Evolutionary conservation across 2,797 vertebrate species (phyloP).

Genomic region (Parauchenoglanis punctatus): DNA sequence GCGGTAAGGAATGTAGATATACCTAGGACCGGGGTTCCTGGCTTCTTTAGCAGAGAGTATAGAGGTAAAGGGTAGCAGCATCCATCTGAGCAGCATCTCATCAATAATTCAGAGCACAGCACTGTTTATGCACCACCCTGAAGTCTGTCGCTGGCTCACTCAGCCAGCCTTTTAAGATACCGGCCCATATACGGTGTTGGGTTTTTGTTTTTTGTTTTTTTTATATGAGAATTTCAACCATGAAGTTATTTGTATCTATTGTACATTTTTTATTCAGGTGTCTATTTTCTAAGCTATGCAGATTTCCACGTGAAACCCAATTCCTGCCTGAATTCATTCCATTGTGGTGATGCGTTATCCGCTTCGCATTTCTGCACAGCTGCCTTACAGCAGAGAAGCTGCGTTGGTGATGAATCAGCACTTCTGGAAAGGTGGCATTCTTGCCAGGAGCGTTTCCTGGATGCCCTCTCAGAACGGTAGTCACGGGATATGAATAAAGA

Average conservation of each 20-base stretch:
- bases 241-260: not conserved
- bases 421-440: slow-evolving; percentile 49
- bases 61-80: slow-evolving; percentile 70
- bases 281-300: not conserved
- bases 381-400: slow-evolving; percentile 15
- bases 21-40: not conserved
- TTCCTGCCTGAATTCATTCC: not conserved
- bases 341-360: not conserved
- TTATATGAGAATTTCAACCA: not conserved
- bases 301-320: not conserved
- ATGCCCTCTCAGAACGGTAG: slow-evolving; percentile 51
- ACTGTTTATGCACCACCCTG: slow-evolving; percentile 72
- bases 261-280: not conserved
- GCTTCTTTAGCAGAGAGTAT: slow-evolving; percentile 35
- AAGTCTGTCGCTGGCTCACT: slow-evolving; percentile 58
- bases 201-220: not conserved
- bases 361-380: not conserved
- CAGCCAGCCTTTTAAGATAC: slow-evolving; percentile 70
- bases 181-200: slow-evolving; percentile 13
- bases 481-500: slow-evolving; percentile 58
- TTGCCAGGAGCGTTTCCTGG: slow-evolving; percentile 45
- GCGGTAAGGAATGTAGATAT: not conserved
- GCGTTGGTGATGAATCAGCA: slow-evolving; percentile 54
- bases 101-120: slow-evolving; percentile 81
- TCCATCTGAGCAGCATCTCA: slow-evolving; percentile 76